These are phyloP conservation scores for Hecatera dysodea DNA, from an alignment of 2,888 invertebrate genomes.

Conservation along the genomic window DNA sequence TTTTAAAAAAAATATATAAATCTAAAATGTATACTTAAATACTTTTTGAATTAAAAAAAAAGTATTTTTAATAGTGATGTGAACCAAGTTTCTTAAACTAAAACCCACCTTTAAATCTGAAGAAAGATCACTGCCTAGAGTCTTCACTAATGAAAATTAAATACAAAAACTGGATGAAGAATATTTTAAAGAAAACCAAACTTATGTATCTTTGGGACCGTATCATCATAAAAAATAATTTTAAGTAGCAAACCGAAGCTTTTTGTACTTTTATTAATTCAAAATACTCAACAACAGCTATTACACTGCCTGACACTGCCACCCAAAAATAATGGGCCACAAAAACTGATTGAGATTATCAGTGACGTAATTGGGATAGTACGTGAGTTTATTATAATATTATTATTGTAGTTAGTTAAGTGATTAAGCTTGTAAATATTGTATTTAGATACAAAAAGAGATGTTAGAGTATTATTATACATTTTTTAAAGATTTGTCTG, in stretches of 20 bases:
- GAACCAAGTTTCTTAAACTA: background rate
- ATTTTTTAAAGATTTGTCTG: slow-evolving; percentile 74
- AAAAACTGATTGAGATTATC: slow-evolving; percentile 62
- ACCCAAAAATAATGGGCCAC: slow-evolving; percentile 49
- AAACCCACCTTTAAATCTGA: slow-evolving; percentile 45
- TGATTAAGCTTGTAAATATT: slow-evolving; percentile 89
- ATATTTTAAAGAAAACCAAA: slow-evolving; percentile 9
- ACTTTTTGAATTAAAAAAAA: slow-evolving; percentile 5
- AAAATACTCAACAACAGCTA: slow-evolving; percentile 64
- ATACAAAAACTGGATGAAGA: background rate
- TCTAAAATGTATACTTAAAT: background rate
- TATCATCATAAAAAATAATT: slow-evolving; percentile 68
- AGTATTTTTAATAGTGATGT: background rate
- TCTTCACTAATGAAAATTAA: slow-evolving; percentile 5
- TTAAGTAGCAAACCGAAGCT: slow-evolving; percentile 68
- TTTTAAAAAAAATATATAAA: background rate
- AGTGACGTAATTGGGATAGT: slow-evolving; percentile 58
- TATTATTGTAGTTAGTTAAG: slow-evolving; percentile 72
- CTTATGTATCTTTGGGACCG: slow-evolving; percentile 85
- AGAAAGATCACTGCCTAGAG: slow-evolving; percentile 27
- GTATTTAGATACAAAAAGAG: slow-evolving; percentile 88
- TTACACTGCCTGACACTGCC: slow-evolving; percentile 78
- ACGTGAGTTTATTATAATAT: slow-evolving; percentile 80
- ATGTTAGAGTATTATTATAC: slow-evolving; percentile 89
- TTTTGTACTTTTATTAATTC: slow-evolving; percentile 65